Percentiles rank a stretch among this genome's conserved stretches.
phyloP scores from a whole-genome alignment of 1,140 invertebrate genomes.

The Cydia splendana region DNA sequence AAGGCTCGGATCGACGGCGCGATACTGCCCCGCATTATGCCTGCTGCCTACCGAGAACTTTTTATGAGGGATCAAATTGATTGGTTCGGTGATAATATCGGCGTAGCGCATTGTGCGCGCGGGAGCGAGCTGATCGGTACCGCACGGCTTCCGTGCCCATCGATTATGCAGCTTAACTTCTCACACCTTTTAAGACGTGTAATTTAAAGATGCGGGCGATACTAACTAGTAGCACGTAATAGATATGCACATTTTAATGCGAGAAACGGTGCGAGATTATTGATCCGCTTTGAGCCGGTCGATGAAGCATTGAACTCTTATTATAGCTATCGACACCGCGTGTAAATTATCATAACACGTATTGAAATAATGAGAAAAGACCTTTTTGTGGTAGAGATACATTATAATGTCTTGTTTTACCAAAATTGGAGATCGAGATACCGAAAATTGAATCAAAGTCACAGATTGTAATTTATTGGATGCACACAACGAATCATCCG shows the following conservation, averaged over 20 bases:
- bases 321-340: slow-evolving; percentile 4
- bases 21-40: slow-evolving; percentile 69
- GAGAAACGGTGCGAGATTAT: slow-evolving; percentile 42
- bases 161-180: slow-evolving; percentile 51
- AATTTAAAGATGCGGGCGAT: slow-evolving; percentile 49
- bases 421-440: slow-evolving; percentile 41
- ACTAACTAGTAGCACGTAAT: slow-evolving; percentile 47
- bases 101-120: slow-evolving; percentile 59
- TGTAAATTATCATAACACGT: slow-evolving; percentile 26
- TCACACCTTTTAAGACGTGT: slow-evolving; percentile 62
- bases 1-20: slow-evolving; percentile 63
- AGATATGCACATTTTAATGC: slow-evolving; percentile 56
- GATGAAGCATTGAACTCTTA: slow-evolving; percentile 28
- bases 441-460: slow-evolving; percentile 53
- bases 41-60: slow-evolving; percentile 68
- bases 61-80: slow-evolving; percentile 79
- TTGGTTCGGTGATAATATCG: slow-evolving; percentile 76
- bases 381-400: slow-evolving; percentile 39
- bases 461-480: slow-evolving; percentile 51
- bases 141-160: slow-evolving; percentile 41
- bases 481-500: slow-evolving; percentile 55
- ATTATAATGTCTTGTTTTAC: slow-evolving; percentile 53
- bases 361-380: slow-evolving; percentile 34
- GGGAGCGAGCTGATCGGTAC: slow-evolving; percentile 35
- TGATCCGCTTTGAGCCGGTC: slow-evolving; percentile 28